Conservation (phyloP, 2,797 vertebrate species). For the Scarus forsteni region DNA sequence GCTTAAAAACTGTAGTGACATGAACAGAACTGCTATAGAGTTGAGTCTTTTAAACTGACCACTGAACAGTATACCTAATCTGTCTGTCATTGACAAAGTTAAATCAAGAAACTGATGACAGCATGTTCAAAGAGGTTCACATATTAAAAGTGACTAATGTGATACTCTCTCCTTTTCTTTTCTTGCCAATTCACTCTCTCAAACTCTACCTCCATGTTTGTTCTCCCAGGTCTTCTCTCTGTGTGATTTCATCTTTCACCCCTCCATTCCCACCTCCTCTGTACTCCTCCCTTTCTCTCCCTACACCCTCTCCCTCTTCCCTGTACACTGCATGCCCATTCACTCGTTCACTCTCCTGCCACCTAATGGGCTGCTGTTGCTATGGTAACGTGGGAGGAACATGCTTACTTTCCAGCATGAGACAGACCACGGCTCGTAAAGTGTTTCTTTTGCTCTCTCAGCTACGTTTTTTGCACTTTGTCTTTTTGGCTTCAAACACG, state of each 20-base stretch:
- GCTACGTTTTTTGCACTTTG: slow-evolving; percentile 7
- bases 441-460: slow-evolving; percentile 33
- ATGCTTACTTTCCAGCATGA: slow-evolving; percentile 48
- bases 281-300: not conserved
- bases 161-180: not conserved
- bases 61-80: too few species aligned
- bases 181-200: not conserved
- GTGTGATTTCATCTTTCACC: slow-evolving; percentile 29
- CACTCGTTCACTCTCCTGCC: slow-evolving; percentile 57
- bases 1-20: too few species aligned
- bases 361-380: slow-evolving; percentile 80
- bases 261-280: slow-evolving; percentile 12
- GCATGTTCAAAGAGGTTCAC: not conserved
- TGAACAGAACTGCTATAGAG: too few species aligned
- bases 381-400: slow-evolving; percentile 73
- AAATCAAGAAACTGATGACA: not conserved
- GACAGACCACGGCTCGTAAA: slow-evolving; percentile 54
- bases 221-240: not conserved
- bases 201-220: slow-evolving; percentile 1
- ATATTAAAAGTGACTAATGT: not conserved
- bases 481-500: slow-evolving; percentile 14
- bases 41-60: too few species aligned
- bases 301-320: not conserved
- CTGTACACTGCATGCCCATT: slow-evolving; percentile 43
- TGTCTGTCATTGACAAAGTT: not conserved